Evolutionary conservation across 2,797 vertebrate species (phyloP).

Genomic region (Telmatherina bonti): DNA sequence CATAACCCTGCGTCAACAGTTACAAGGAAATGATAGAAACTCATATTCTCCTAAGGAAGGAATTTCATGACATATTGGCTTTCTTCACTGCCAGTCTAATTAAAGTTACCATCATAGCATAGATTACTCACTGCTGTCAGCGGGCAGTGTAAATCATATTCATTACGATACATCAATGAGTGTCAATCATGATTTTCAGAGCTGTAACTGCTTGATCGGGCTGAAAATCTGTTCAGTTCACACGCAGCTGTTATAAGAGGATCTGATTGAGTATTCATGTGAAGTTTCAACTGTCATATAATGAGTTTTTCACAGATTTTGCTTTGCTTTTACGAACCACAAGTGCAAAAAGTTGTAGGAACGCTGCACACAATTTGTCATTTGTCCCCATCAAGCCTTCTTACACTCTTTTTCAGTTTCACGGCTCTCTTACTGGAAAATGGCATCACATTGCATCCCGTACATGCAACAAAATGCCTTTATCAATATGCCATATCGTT

Average conservation of each 20-base stretch:
- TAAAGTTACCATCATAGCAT: slow-evolving; percentile 66
- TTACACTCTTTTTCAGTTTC: slow-evolving; percentile 23
- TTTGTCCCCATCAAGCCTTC: slow-evolving; percentile 6
- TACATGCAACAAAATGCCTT: slow-evolving; percentile 59
- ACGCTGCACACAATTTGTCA: background rate
- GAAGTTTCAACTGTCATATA: slow-evolving; percentile 8
- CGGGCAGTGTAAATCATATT: slow-evolving; percentile 52
- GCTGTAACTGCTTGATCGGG: slow-evolving; percentile 13
- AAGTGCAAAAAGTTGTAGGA: background rate
- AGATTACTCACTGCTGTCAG: slow-evolving; percentile 56
- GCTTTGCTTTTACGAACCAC: background rate
- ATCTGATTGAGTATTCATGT: background rate
- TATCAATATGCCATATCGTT: slow-evolving; percentile 50
- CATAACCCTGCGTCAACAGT: slow-evolving; percentile 19
- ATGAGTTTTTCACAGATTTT: background rate
- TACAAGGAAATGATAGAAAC: slow-evolving; percentile 40
- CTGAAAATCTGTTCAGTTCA: slow-evolving; percentile 26
- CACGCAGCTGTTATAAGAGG: slow-evolving; percentile 1
- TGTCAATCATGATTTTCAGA: slow-evolving; percentile 63
- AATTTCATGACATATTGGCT: slow-evolving; percentile 38
- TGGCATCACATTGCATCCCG: slow-evolving; percentile 43
- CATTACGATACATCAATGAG: slow-evolving; percentile 51
- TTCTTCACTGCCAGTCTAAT: slow-evolving; percentile 49
- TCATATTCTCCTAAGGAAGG: slow-evolving; percentile 25
- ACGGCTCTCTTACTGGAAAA: slow-evolving; percentile 50